Base-by-base conservation (phyloP, 2,888 invertebrate species). In the Cactoblastis cactorum region DNA sequence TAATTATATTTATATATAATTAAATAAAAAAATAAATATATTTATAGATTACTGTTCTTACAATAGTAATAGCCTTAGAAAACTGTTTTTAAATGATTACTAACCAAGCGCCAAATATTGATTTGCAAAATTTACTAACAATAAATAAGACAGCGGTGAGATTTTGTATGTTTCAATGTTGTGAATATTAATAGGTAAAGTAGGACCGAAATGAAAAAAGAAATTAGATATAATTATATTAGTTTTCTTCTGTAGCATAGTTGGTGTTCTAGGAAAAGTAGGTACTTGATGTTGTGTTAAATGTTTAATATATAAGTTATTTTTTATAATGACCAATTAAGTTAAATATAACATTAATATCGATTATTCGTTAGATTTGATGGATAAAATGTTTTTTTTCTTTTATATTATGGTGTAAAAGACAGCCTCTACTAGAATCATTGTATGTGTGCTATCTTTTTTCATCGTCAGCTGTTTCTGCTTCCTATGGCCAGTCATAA, bases 131-230 rank as follows among this genome's bases (percentile, higher is more conserved):
- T n/a, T n/a, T n/a, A n/a, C 32, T 32, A 12, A 2, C 12, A 33
- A 33, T n/a, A 12, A 12, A 12, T 43, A 32, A 43, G 43, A 17
- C 43, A 43, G 15, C 41, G 24, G 43, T 32, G 15, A 11, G 43
- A 28, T 43, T 49, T 15, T 17, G 11, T 49, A 8, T 49, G 33
- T 41, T 32, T 32, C 5, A n/a, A 43, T 32, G 43, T 32, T 28
- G 43, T 15, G 15, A 24, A 14, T 41, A 41, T 8, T 14, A 14
- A 11, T 28, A n/a, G 4, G 22, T 9, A 1, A 43, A 32, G 5
- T 22, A 2, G n/a, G 43, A 43, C 28, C 15, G 28, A 28, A 24
- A 43, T 17, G 9, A 3, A 22, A 9, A 28, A 4, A 28, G 3
- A 2, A 28, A 24, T n/a, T 43, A 3, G 14, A 17, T 32, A 28